These are phyloP conservation scores for Lepisosteus oculatus DNA, from an alignment of 2,113 vertebrate genomes.

Conservation along the genomic window DNA sequence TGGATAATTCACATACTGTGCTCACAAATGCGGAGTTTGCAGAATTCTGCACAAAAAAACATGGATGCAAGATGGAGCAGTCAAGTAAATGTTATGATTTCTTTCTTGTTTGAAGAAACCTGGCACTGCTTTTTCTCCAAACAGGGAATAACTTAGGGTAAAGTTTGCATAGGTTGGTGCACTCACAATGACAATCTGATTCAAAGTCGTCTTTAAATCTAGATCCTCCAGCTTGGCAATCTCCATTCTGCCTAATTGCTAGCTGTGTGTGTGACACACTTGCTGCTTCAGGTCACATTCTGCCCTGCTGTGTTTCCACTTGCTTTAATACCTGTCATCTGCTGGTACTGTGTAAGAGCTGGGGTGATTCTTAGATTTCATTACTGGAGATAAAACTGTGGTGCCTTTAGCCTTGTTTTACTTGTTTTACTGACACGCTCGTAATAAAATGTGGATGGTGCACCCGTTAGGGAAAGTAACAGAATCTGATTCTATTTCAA, in stretches of 20 bases:
- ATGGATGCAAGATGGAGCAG: too few species aligned
- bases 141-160: too few species aligned
- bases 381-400: too few species aligned
- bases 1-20: background rate
- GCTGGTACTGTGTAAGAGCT: constrained; percentile 4
- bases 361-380: background rate
- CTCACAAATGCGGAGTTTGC: background rate
- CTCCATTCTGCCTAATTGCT: constrained; percentile 10
- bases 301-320: background rate
- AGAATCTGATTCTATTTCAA: too few species aligned
- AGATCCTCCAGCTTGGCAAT: constrained; percentile 1
- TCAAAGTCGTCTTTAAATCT: constrained; percentile 14
- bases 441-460: too few species aligned
- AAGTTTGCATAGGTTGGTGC: too few species aligned
- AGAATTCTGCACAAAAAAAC: background rate
- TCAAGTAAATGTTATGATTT: too few species aligned
- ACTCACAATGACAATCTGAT: background rate
- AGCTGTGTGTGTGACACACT: constrained; percentile 12
- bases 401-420: too few species aligned
- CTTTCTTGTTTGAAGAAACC: too few species aligned
- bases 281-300: background rate
- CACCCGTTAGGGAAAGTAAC: too few species aligned
- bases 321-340: background rate
- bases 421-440: too few species aligned
- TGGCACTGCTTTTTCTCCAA: too few species aligned